A percentile compares a stretch with the other conserved stretches of the same genome.
Evolutionary conservation across 1,140 invertebrate species (phyloP).

Genomic region (Acromyrmex heyeri): DNA sequence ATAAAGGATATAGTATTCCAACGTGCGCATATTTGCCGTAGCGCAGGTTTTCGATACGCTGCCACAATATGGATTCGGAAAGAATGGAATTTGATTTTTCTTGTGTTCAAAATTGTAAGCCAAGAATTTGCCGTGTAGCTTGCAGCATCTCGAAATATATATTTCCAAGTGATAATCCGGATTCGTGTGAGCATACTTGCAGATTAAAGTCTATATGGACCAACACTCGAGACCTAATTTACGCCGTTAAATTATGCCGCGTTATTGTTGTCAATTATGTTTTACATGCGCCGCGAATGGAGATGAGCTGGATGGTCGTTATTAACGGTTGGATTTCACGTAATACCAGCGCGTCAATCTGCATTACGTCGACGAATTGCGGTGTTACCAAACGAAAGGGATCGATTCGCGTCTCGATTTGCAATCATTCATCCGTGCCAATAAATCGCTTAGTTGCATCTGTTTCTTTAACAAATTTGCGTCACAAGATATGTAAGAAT

Average conservation of each 20-base stretch:
- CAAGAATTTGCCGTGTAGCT: slow-evolving; percentile 1
- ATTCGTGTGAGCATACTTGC: not conserved
- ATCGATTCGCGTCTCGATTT: slow-evolving; percentile 58
- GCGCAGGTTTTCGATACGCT: not conserved
- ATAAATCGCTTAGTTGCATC: not conserved
- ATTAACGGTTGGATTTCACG: slow-evolving; percentile 69
- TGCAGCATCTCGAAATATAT: not conserved
- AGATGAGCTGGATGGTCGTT: slow-evolving; percentile 49
- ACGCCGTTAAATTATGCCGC: slow-evolving; percentile 13
- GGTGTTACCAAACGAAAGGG: slow-evolving; percentile 48
- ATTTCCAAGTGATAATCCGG: not conserved
- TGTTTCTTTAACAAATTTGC: not conserved
- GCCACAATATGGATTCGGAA: not conserved
- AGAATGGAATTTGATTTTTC: not conserved
- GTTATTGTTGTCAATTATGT: slow-evolving; percentile 74
- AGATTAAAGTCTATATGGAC: slow-evolving; percentile 32
- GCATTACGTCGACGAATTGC: slow-evolving; percentile 53
- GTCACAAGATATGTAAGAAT: not conserved
- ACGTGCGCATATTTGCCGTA: not conserved
- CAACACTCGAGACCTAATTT: slow-evolving; percentile 65
- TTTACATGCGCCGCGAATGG: slow-evolving; percentile 57
- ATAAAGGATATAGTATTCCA: slow-evolving; percentile 6
- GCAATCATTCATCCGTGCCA: slow-evolving; percentile 40
- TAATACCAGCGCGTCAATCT: slow-evolving; percentile 72
- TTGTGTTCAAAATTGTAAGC: not conserved